Base-by-base conservation (phyloP, 2,888 invertebrate species). In the Monoplex corrugatus region DNA sequence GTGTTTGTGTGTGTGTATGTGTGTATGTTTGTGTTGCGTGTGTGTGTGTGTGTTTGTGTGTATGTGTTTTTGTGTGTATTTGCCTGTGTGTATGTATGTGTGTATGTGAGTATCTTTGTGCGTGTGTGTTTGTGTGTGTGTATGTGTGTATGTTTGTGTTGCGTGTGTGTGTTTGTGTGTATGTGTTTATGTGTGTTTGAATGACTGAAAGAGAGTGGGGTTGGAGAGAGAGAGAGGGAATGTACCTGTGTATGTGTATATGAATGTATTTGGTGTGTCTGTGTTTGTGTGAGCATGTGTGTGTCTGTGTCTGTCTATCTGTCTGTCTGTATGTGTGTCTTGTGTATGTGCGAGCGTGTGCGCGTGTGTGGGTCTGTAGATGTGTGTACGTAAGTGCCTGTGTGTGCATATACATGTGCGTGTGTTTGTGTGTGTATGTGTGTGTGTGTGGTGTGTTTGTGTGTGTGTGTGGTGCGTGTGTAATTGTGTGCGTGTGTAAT, bases 281-380 rank as follows among this genome's bases (percentile, higher is more conserved):
- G 75, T 35, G 35, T 35, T 32, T 78, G 78, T 38, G 78, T 78
- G 78, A 6, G 78, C 38, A 38, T 38, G 78, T 78, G 78, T 78
- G 78, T 78, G n/a, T 16, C 13, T 13, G 57, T 13, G 57, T 16
- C 13, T 57, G 57, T 57, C 13, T 57, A 23, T 57, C 13, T 23
- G 57, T 57, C 13, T 57, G 57, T 23, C 57, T 16, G 57, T 57
- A 23, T 23, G 13, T 57, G 57, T 23, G 57, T 23, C 13, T 28
- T 6, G 72, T 10, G 10, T 10, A 28, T n/a, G n/a, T n/a, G 50
- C 32, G 72, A 16, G 10, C 28, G 72, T 28, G 28, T 19, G 72
- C 32, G 16, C 28, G 72, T 28, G 72, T 72, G 72, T 28, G 72
- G 8, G 72, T 35, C 35, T 75, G 75, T 35, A 19, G 3, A 35